These are phyloP conservation scores for Callocephalon fimbriatum DNA, from an alignment of 2,113 vertebrate species.

Conservation along the genomic window DNA sequence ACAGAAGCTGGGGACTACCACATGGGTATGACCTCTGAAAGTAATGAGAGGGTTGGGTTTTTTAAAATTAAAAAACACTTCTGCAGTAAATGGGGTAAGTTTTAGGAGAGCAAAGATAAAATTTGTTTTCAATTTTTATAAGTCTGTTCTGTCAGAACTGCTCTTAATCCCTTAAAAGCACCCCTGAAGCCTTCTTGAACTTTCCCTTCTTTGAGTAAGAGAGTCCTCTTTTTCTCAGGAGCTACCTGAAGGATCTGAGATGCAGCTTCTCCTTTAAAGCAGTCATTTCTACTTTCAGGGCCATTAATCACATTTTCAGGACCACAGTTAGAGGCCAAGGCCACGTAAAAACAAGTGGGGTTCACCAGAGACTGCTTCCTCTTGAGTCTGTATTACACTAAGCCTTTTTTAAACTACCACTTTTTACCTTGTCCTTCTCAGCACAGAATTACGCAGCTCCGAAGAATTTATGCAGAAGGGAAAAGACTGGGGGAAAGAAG, in stretches of 20 bases:
- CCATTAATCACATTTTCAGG: slow-evolving; percentile 12
- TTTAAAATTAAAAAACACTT: neutral
- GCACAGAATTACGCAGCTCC: neutral
- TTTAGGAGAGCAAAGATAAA: neutral
- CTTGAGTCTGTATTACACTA: neutral
- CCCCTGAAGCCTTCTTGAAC: neutral
- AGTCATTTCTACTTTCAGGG: neutral
- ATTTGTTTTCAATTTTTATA: neutral
- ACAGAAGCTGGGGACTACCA: neutral
- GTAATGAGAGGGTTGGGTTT: neutral
- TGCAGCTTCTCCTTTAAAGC: neutral
- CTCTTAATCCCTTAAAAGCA: neutral
- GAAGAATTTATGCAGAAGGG: neutral
- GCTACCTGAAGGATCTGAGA: neutral
- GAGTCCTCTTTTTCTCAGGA: neutral
- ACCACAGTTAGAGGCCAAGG: neutral
- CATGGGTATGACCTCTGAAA: neutral
- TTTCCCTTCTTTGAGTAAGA: neutral
- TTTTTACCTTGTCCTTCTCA: slow-evolving; percentile 1
- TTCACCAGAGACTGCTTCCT: neutral
- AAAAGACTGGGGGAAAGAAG: neutral
- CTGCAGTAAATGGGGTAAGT: neutral
- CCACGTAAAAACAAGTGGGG: neutral
- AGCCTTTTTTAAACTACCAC: neutral
- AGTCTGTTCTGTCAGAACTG: neutral